Base-by-base conservation (phyloP, 2,888 invertebrate species). In the Cyrtodaria siliqua region DNA sequence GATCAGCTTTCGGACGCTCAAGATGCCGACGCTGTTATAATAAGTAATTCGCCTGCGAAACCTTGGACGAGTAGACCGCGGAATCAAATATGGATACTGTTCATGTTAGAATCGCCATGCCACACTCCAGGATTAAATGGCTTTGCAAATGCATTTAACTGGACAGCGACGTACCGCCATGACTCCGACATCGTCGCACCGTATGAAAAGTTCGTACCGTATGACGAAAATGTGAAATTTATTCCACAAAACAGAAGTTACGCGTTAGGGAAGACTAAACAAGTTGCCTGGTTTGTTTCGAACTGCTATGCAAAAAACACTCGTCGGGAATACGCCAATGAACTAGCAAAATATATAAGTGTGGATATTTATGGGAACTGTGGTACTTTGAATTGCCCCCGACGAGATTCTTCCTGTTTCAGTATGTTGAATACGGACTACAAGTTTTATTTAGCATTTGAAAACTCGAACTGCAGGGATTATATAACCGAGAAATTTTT, bases 401-500 rank as follows among this genome's bases (percentile, higher is more conserved):
- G 98, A 56, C 95, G 95, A 57, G 90, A 93, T 60, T 94, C 95
- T 18, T 96, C 96, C 89, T 99, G 98, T 92, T 96, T 98, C 90
- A 96, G 97, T 72, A 96, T 97, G 95, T 95, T 98, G 67, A 96
- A 97, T 91, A 96, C 95, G 76, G 97, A 98, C 84, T 99, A 99
- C 94, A 98, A 98, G 93, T 99, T 98, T 94, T 99, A 99, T 92
- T 95, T 99, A 86, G 97, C 98, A 0, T 99, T 99, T 92, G 99
- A 99, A 93, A 99, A 99, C 93, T 98, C 98, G 33, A 98, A 98
- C 91, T 99, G 99, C 93, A 95, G 96, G 70, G 98, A 98, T 93
- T 99, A 99, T 92, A 96, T 98, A 85, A 98, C 98, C 0, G 99
- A 99, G 93, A 99, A 99, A 93, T 97, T 98, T 93, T 99, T 97